Conservation (phyloP, 2,113 vertebrate species). For the Zosterops japonicus region DNA sequence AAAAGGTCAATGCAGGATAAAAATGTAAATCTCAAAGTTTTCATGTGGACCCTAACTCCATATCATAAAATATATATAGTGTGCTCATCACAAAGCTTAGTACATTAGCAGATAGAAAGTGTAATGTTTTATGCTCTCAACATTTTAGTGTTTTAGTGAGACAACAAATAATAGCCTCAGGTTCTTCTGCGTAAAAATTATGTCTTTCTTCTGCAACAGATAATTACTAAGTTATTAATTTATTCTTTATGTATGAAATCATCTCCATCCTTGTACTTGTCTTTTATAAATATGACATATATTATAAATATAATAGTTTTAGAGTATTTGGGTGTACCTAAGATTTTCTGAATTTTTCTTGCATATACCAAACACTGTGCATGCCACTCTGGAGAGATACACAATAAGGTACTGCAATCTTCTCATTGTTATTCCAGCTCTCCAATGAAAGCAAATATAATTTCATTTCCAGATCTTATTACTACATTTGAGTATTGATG, state of each 20-base stretch:
- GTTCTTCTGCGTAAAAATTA: slow-evolving; percentile 3
- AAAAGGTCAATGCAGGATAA: slow-evolving; percentile 79
- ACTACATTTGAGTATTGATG: slow-evolving; percentile 19
- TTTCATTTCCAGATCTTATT: slow-evolving; percentile 38
- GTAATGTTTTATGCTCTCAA: background rate
- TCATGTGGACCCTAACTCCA: slow-evolving; percentile 73
- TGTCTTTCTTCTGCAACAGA: background rate
- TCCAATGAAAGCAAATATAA: slow-evolving; percentile 15
- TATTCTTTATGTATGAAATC: background rate
- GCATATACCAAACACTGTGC: background rate
- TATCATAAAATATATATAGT: slow-evolving; percentile 67
- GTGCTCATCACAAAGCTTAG: background rate
- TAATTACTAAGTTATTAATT: background rate
- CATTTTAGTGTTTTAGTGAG: slow-evolving; percentile 38
- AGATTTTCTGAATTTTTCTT: background rate
- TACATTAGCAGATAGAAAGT: slow-evolving; percentile 10
- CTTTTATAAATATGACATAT: background rate
- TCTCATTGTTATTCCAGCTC: background rate
- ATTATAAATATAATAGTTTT: background rate
- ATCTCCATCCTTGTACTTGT: background rate
- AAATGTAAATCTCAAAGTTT: slow-evolving; percentile 79
- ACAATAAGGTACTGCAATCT: background rate
- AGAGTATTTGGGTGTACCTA: background rate
- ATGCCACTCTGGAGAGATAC: background rate
- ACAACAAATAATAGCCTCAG: slow-evolving; percentile 49